These are phyloP conservation scores for Gasteruption jaculator DNA, from an alignment of 2,888 invertebrate species.

Conservation along the genomic window DNA sequence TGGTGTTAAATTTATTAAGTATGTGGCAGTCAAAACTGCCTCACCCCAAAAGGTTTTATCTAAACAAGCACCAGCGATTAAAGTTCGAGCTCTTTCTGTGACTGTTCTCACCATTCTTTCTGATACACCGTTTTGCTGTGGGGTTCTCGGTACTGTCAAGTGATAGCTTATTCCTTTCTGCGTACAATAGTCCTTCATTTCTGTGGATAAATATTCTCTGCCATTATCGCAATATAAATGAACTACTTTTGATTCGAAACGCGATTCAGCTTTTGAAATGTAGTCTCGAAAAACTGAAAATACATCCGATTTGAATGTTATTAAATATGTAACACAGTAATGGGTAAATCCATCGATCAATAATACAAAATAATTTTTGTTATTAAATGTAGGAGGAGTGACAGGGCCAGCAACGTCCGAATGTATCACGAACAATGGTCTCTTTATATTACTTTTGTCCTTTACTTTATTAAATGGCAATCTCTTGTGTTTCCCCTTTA, in stretches of 20 bases:
- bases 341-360: constrained; percentile 22
- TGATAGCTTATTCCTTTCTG: constrained; percentile 38
- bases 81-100: constrained; percentile 15
- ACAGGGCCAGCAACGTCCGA: constrained; percentile 20
- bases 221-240: too few species aligned
- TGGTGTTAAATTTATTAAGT: constrained; percentile 42
- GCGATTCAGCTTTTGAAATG: too few species aligned
- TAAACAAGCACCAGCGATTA: constrained; percentile 11
- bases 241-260: too few species aligned
- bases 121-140: constrained; percentile 42
- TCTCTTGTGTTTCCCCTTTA: too few species aligned
- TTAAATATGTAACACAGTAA: constrained; percentile 16
- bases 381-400: constrained; percentile 19
- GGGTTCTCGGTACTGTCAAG: constrained; percentile 44
- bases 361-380: constrained; percentile 20
- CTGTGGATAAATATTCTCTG: too few species aligned
- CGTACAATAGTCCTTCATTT: too few species aligned
- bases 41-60: constrained; percentile 18
- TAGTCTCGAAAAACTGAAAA: too few species aligned
- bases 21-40: constrained; percentile 37
- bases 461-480: too few species aligned
- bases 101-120: constrained; percentile 39
- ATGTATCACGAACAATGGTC: constrained; percentile 19
- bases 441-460: constrained; percentile 12
- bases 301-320: constrained; percentile 19